Evolutionary conservation across 2,113 vertebrate species (phyloP), one percentile per base, ranked within the genome.

Genomic region (Emydocephalus ijimae): DNA sequence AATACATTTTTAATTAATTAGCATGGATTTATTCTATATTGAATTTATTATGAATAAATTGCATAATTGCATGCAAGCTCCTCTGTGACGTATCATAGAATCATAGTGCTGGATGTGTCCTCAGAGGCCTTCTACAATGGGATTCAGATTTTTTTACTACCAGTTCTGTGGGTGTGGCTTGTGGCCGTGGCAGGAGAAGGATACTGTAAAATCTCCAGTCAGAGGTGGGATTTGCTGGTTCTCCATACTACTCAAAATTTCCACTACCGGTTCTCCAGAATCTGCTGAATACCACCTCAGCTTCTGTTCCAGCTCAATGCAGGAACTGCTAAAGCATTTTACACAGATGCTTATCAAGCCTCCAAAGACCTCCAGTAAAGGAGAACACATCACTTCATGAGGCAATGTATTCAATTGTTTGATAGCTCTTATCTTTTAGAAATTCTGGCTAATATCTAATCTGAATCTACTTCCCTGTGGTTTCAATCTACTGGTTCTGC

Each of bases 61-160:
- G 34, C 64, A 26, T 86, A 26, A 43, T 90, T 93, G 85, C 89
- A n/a, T 86, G 34, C 57, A 90, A 94, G 29, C 43, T 29, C 45
- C 85, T 50, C 86, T 89, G 55, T 43, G 85, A 48, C 48, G 69
- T 74, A 74, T 74, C n/a, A 18, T 74, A 18, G 69, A 81, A 81
- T 20, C 15, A 39, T 20, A 39, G n/a, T 39, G 34, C 8, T 39
- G 69, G 69, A 81, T 20, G 15, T 81, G n/a, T 18, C 69, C n/a
- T 39, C n/a, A 39, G 15, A 81, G n/a, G 2, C 34, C 34, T n/a
- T 39, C n/a, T 50, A 8, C 48, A 8, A 50, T 50, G 48, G 48
- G 48, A 50, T 50, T 50, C 48, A 50, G 8, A 50, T 50, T 50
- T 50, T 50, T 50, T 50, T 50, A 50, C 48, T 50, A 50, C 48